Evolutionary conservation across 2,113 vertebrate genomes (phyloP), one percentile per base, ranked within the genome.

Genomic region (Bagarius yarrelli): DNA sequence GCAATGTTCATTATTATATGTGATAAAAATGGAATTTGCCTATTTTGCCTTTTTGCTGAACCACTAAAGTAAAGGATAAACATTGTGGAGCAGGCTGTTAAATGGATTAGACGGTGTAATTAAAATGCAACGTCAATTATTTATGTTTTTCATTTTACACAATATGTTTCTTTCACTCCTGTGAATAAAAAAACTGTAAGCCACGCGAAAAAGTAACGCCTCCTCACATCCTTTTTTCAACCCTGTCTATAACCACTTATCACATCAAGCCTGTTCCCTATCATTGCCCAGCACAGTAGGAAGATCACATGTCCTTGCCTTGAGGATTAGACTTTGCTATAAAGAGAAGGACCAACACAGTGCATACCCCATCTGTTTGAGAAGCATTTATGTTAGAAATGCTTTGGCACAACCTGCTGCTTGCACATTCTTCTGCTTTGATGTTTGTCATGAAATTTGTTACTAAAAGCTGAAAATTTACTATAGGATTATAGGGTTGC

Each of bases 21-120:
- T 77, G 27, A 77, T 77, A 40, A 36, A 63, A 52, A 77, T 77
- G 50, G n/a, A 32, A n/a, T 52, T 15, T 63, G 52, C 53, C 21
- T 30, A 53, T 27, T 78, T 53, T 19, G 32, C 60, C 40, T 27
- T 12, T 40, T 77, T 59, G 40, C 57, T 30, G 16, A 63, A 63
- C 44, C 19, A 53, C 47, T 67, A 40, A 67, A 67, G 50, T n/a
- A 25, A 12, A 77, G 52, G 15, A 64, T 63, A 30, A 52, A 27
- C 25, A 18, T 36, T 69, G 21, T 15, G 32, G 53, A 50, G 32
- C 50, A 79, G 77, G 50, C 15, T 13, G 27, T 61, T 69, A 25
- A 78, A 67, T 78, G 50, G n/a, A 78, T 27, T 63, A 34, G 30
- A 56, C 52, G 57, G 32, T 67, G 44, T 55, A n/a, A 66, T 25